Percentiles rank a stretch among this genome's conserved stretches.
These are phyloP conservation scores for Desmophyllum pertusum DNA, from an alignment of 92 coral and sea anemone genomes.

Conservation along the genomic window DNA sequence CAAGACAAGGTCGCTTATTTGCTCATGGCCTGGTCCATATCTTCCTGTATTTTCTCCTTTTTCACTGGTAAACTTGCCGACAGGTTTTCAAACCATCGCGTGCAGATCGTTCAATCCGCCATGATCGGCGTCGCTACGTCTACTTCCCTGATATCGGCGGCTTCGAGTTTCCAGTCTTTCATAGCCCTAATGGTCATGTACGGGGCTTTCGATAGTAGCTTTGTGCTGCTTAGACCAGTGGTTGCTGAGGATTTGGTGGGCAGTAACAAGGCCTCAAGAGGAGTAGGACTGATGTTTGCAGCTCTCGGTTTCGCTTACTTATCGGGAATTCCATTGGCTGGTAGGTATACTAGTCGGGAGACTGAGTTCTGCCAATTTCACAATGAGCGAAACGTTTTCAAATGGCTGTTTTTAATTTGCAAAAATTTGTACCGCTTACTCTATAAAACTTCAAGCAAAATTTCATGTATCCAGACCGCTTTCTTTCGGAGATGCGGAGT, in stretches of 20 bases:
- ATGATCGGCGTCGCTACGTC: conserved; percentile 19
- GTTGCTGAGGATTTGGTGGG: conserved; percentile 23
- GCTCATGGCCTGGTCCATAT: conserved; percentile 24
- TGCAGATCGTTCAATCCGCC: conserved; percentile 5
- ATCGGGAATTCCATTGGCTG: conserved; percentile 11
- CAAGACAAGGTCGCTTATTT: conserved; percentile 11
- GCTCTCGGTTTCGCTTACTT: conserved; percentile 9
- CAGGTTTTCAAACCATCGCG: conserved; percentile 15
- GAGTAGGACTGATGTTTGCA: conserved; percentile 8
- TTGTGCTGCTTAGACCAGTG: conserved; percentile 7
- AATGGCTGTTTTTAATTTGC: no score
- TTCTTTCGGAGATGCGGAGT: no score
- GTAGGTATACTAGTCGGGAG: background rate
- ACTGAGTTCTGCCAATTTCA: background rate
- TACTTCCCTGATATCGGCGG: conserved; percentile 10
- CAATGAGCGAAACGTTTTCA: background rate
- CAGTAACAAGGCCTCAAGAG: background rate
- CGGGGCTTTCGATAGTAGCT: conserved; percentile 26
- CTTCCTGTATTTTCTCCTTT: conserved; percentile 8
- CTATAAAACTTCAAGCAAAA: no score
- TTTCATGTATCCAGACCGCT: no score
- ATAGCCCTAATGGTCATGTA: conserved; percentile 7
- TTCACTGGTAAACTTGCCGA: conserved; percentile 25
- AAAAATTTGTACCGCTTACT: no score
- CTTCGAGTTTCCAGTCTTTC: conserved; percentile 2